phyloP scores from a whole-genome alignment of 1,140 invertebrate species.

The Lepidurus arcticus region DNA sequence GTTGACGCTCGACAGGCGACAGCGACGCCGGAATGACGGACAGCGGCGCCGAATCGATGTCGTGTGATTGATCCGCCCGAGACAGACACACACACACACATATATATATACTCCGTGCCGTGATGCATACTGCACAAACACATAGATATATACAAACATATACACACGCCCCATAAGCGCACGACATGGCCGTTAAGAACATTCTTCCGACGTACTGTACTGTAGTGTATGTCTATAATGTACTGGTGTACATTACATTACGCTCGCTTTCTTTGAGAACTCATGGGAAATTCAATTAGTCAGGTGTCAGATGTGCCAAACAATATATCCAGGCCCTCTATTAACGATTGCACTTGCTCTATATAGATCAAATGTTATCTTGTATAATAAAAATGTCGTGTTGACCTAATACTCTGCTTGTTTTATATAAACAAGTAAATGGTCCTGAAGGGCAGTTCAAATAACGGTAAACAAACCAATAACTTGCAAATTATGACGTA shows the following conservation, averaged over 20 bases:
- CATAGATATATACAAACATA: not conserved
- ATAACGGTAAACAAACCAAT: too few species aligned
- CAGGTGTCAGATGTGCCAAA: conserved; percentile 9
- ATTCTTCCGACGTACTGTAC: not conserved
- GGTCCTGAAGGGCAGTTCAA: too few species aligned
- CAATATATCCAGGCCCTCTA: not conserved
- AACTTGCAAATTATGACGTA: too few species aligned
- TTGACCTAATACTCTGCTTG: too few species aligned
- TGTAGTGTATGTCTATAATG: too few species aligned
- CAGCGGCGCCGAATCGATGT: conserved; percentile 9
- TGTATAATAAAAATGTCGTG: too few species aligned
- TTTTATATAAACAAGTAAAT: too few species aligned
- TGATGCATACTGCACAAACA: not conserved
- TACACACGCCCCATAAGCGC: not conserved
- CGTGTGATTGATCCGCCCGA: not conserved
- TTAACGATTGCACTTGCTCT: too few species aligned
- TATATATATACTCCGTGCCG: not conserved
- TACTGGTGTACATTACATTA: not conserved
- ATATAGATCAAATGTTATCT: too few species aligned
- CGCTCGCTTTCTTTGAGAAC: not conserved
- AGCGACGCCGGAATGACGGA: conserved; percentile 20
- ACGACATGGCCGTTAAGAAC: not conserved
- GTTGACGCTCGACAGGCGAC: conserved; percentile 12
- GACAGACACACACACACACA: conserved; percentile 3
- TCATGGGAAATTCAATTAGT: too few species aligned